Evolutionary conservation across 2,113 vertebrate species (phyloP).

Genomic region (Cranoglanis bouderius): DNA sequence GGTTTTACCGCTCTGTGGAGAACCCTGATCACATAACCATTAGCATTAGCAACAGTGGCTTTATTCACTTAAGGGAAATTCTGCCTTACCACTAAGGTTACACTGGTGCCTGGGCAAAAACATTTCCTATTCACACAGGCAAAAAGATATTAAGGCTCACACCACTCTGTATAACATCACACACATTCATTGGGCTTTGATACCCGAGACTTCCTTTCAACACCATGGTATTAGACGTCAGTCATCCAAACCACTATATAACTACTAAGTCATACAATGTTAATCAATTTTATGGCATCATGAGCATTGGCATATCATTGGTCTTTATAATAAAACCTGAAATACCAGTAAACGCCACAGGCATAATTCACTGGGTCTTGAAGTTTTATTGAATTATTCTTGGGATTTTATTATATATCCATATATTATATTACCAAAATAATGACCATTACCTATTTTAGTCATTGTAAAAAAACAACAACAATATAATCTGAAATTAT

Average conservation of each 20-base stretch:
- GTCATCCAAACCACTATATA: not conserved
- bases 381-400: not conserved
- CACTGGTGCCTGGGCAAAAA: not conserved
- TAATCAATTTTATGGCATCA: not conserved
- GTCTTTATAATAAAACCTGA: not conserved
- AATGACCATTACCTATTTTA: too few species aligned
- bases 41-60: slow-evolving; percentile 11
- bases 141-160: not conserved
- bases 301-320: not conserved
- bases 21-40: slow-evolving; percentile 1
- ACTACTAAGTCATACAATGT: not conserved
- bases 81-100: slow-evolving; percentile 8
- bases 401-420: not conserved
- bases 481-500: not conserved
- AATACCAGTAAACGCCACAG: slow-evolving; percentile 2
- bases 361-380: not conserved
- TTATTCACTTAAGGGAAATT: slow-evolving; percentile 23
- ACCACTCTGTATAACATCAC: not conserved
- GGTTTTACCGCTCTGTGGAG: not conserved
- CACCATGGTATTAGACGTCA: not conserved
- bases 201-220: not conserved
- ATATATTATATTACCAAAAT: too few species aligned
- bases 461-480: too few species aligned
- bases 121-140: not conserved
- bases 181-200: not conserved